These are phyloP conservation scores for Carapus acus DNA, from an alignment of 2,797 vertebrate species.

Conservation along the genomic window DNA sequence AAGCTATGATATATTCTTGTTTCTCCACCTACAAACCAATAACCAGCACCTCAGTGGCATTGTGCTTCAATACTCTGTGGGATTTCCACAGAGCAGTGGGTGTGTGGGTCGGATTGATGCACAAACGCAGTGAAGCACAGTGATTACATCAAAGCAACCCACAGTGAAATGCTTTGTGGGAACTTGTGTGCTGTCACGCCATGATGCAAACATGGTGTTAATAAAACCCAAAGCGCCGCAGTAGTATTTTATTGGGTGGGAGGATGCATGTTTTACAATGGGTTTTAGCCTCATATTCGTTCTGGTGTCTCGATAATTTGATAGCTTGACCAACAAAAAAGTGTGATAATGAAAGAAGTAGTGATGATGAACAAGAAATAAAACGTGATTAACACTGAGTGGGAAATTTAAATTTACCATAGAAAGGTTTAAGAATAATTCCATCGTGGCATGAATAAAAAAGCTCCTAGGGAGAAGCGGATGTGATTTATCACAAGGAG, in stretches of 20 bases:
- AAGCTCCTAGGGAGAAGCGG: neutral
- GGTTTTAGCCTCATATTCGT: too few species aligned
- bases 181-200: slow-evolving; percentile 19
- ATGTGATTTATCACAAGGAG: slow-evolving; percentile 4
- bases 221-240: neutral
- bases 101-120: slow-evolving; percentile 2
- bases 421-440: too few species aligned
- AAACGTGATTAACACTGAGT: too few species aligned
- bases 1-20: neutral
- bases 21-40: neutral
- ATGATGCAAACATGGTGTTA: slow-evolving; percentile 13
- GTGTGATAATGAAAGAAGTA: too few species aligned
- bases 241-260: slow-evolving; percentile 3
- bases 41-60: neutral
- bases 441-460: neutral
- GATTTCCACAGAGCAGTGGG: slow-evolving; percentile 4
- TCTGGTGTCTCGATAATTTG: too few species aligned
- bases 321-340: too few species aligned
- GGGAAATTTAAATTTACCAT: too few species aligned
- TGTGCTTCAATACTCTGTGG: neutral
- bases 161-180: slow-evolving; percentile 25
- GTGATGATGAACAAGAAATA: too few species aligned
- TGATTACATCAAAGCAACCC: slow-evolving; percentile 8
- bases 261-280: neutral
- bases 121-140: slow-evolving; percentile 17